A percentile compares a stretch with the other conserved stretches of the same genome.
phyloP scores from a whole-genome alignment of 2,797 vertebrate genomes.

The Pygocentrus nattereri region DNA sequence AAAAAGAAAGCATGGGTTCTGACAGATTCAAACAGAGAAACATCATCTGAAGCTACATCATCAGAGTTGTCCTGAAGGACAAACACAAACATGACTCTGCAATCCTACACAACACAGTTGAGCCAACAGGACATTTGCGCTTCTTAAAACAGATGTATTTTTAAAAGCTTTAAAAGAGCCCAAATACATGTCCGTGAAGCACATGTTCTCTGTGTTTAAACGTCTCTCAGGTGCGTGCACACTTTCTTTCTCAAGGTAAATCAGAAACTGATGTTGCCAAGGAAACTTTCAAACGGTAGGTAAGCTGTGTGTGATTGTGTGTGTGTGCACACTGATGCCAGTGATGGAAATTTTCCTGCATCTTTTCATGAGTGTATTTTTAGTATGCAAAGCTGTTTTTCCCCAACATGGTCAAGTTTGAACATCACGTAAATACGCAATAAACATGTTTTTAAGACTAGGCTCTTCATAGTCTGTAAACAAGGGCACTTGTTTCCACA shows the following conservation, averaged over 20 bases:
- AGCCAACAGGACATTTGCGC: not conserved
- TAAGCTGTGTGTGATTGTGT: constrained; percentile 39
- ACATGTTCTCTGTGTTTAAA: constrained; percentile 48
- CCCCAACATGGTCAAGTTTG: constrained; percentile 9
- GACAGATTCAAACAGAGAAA: not conserved
- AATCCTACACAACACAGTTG: not conserved
- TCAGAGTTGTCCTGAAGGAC: not conserved
- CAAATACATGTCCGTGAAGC: constrained; percentile 14
- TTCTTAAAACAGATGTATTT: not conserved
- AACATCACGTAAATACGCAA: not conserved
- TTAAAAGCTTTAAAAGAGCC: constrained; percentile 4
- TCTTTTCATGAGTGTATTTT: constrained; percentile 43
- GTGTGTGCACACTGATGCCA: constrained; percentile 34
- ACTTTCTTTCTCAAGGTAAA: constrained; percentile 32
- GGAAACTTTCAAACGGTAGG: constrained; percentile 48
- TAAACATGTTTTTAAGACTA: not conserved
- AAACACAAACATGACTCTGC: not conserved
- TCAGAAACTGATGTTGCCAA: constrained; percentile 55
- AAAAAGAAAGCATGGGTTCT: not conserved
- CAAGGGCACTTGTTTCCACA: not conserved
- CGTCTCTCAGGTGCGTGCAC: constrained; percentile 15
- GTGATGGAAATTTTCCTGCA: constrained; percentile 24
- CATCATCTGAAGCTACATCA: not conserved
- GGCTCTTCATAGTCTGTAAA: not conserved
- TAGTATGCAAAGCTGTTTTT: constrained; percentile 26